These are phyloP conservation scores for Sitta carolinensis DNA, from an alignment of 2,797 vertebrate genomes.

Conservation along the genomic window DNA sequence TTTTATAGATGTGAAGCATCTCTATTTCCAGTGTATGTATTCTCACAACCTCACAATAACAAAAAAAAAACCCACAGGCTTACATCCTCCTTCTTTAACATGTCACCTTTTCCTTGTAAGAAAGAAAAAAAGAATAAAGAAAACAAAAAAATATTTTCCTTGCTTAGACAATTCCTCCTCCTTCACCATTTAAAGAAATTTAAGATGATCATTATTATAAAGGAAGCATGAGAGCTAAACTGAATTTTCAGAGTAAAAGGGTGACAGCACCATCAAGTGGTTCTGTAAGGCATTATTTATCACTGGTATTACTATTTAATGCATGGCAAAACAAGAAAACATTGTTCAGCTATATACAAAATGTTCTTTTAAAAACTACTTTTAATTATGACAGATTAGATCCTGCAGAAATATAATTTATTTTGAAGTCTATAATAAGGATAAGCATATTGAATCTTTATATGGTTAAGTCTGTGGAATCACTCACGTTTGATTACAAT, in stretches of 20 bases:
- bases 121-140: not conserved
- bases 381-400: not conserved
- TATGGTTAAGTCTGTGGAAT: not conserved
- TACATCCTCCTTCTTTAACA: not conserved
- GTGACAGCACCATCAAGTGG: conserved; percentile 62
- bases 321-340: not conserved
- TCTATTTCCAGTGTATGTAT: not conserved
- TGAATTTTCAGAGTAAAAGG: conserved; percentile 4
- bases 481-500: not conserved
- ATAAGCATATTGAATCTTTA: not conserved
- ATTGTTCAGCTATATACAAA: not conserved
- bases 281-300: not conserved
- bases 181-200: not conserved
- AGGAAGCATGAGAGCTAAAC: not conserved
- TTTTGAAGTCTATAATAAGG: not conserved
- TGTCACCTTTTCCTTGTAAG: not conserved
- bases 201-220: not conserved
- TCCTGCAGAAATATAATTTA: not conserved
- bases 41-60: not conserved
- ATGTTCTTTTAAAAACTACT: not conserved
- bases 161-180: not conserved
- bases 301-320: not conserved
- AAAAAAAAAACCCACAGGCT: not conserved
- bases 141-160: not conserved
- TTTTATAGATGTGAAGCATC: not conserved